Conservation (phyloP, 2,113 vertebrate species). For the Zosterops pallidus region DNA sequence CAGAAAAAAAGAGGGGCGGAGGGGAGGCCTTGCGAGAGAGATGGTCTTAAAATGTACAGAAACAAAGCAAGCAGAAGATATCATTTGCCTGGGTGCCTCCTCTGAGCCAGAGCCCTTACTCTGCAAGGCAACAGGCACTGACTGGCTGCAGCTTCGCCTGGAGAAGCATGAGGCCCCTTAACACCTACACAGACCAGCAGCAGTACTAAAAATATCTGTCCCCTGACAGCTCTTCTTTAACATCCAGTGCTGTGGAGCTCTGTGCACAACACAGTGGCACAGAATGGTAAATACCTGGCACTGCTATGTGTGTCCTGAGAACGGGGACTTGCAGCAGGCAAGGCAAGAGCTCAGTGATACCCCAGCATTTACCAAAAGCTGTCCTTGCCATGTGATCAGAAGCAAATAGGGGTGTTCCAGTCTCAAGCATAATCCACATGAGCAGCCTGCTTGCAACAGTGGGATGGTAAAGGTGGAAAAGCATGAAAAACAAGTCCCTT, state of each 20-base stretch:
- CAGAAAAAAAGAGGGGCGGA: conserved; percentile 53
- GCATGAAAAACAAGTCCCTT: not conserved
- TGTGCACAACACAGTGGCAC: not conserved
- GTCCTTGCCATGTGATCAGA: not conserved
- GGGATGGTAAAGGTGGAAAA: not conserved
- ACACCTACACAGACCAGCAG: not conserved
- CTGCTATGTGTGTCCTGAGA: not conserved
- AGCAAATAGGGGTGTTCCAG: not conserved
- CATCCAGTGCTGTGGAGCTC: conserved; percentile 40
- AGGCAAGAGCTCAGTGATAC: not conserved
- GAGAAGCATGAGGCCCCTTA: not conserved
- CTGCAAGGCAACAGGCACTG: not conserved
- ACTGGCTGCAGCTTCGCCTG: not conserved
- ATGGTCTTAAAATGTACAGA: conserved; percentile 68
- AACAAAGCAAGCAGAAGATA: conserved; percentile 63
- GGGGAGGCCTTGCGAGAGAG: conserved; percentile 54
- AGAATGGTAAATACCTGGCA: conserved; percentile 43
- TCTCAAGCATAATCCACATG: accelerated
- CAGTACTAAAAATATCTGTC: not conserved
- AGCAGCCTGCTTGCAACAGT: not conserved
- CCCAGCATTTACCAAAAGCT: not conserved
- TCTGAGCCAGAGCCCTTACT: not conserved
- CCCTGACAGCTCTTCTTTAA: not conserved
- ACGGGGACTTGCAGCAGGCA: not conserved
- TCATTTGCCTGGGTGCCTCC: not conserved